A percentile compares a stretch with the other conserved stretches of the same genome.
Conservation (phyloP, 1,140 invertebrate species). For the Mesaphorura yosii region DNA sequence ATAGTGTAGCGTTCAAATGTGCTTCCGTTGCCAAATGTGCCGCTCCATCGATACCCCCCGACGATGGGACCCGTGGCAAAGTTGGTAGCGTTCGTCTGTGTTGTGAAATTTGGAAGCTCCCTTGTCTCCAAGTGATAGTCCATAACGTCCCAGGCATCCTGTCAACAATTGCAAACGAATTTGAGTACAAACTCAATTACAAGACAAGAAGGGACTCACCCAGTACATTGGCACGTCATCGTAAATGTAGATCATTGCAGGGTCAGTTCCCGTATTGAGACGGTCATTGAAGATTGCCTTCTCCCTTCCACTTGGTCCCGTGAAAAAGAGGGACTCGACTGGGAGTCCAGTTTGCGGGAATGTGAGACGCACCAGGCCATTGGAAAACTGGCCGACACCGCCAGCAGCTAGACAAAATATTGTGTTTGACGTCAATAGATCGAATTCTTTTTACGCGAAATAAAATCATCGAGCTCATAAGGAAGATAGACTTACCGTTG, state of each 20-base stretch:
- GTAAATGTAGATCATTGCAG: slow-evolving; percentile 36
- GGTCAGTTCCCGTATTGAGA: slow-evolving; percentile 14
- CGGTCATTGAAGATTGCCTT: slow-evolving; percentile 18
- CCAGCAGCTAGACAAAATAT: too few relatives aligned
- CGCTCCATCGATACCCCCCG: slow-evolving; percentile 32
- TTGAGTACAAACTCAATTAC: too few relatives aligned
- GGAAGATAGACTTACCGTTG: neutral
- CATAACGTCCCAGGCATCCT: slow-evolving; percentile 44
- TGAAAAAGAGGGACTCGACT: slow-evolving; percentile 21
- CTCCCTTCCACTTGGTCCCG: slow-evolving; percentile 7
- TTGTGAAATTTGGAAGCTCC: neutral
- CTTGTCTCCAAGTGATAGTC: slow-evolving; percentile 39
- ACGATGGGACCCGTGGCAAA: slow-evolving; percentile 16
- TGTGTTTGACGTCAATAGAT: too few relatives aligned
- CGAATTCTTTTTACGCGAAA: too few relatives aligned
- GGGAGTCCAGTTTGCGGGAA: slow-evolving; percentile 16
- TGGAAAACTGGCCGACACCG: neutral
- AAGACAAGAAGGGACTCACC: too few relatives aligned
- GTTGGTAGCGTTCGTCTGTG: neutral
- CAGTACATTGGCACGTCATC: slow-evolving; percentile 47
- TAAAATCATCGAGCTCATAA: too few relatives aligned
- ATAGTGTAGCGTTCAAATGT: slow-evolving; percentile 38
- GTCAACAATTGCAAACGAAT: too few relatives aligned
- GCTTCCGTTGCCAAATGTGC: slow-evolving; percentile 30
- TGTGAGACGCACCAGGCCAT: slow-evolving; percentile 12